These are phyloP conservation scores for Chymomyza fuscimana DNA, from an alignment of 2,888 invertebrate species.

Conservation along the genomic window DNA sequence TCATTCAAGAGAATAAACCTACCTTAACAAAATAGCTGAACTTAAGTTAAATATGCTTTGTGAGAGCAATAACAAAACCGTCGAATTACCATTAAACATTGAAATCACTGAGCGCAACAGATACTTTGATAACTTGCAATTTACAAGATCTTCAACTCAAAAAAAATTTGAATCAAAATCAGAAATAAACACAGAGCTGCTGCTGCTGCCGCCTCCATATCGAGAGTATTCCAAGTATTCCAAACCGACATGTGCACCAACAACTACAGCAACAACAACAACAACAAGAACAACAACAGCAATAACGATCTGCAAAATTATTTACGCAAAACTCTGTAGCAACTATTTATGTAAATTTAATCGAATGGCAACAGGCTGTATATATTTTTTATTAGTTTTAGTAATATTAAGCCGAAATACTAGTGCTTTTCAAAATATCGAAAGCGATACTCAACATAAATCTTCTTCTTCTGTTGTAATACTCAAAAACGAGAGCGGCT, in stretches of 20 bases:
- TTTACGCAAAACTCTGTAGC: constrained; percentile 54
- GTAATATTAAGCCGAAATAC: constrained; percentile 54
- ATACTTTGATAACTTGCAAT: constrained; percentile 29
- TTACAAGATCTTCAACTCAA: neutral
- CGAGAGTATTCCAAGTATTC: neutral
- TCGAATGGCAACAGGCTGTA: constrained; percentile 69
- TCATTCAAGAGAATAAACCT: constrained; percentile 25
- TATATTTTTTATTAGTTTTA: constrained; percentile 73
- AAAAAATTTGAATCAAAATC: neutral
- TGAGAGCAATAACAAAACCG: constrained; percentile 42
- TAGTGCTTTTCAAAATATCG: constrained; percentile 44
- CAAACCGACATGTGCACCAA: constrained; percentile 9
- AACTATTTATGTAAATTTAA: constrained; percentile 61
- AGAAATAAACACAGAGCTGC: no score
- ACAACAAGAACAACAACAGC: constrained; percentile 14
- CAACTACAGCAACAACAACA: constrained; percentile 9
- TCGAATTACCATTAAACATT: constrained; percentile 49
- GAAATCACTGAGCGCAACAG: constrained; percentile 43
- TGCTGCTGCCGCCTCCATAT: neutral
- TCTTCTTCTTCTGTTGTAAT: constrained; percentile 33
- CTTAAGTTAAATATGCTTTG: constrained; percentile 56
- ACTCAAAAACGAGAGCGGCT: constrained; percentile 31
- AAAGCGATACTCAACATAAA: constrained; percentile 35
- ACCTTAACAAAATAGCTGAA: constrained; percentile 22
- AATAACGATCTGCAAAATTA: constrained; percentile 6